A percentile compares a stretch with the other conserved stretches of the same genome.
Evolutionary conservation across 2,113 vertebrate genomes (phyloP).

Genomic region (Pyxicephalus adspersus): DNA sequence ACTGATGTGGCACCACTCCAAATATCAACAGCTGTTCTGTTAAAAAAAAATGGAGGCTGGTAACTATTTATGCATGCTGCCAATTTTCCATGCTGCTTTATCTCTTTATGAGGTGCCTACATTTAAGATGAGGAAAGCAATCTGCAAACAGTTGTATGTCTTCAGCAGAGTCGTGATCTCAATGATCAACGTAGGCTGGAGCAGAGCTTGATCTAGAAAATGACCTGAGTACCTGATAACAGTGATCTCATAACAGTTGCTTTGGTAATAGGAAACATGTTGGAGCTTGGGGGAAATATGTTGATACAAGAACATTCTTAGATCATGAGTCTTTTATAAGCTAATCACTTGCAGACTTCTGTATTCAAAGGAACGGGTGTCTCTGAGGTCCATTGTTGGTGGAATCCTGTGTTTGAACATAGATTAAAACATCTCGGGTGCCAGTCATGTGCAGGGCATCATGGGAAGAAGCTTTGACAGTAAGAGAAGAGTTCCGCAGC

Average conservation of each 20-base stretch:
- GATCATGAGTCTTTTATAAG: slow-evolving; percentile 51
- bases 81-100: slow-evolving; percentile 67
- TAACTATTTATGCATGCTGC: slow-evolving; percentile 62
- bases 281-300: slow-evolving; percentile 42
- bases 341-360: slow-evolving; percentile 54
- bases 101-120: slow-evolving; percentile 51
- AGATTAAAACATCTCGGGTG: slow-evolving; percentile 37
- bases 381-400: slow-evolving; percentile 20
- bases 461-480: slow-evolving; percentile 19
- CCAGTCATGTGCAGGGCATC: slow-evolving; percentile 17
- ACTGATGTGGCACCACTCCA: slow-evolving; percentile 43
- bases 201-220: slow-evolving; percentile 34
- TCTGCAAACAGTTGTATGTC: slow-evolving; percentile 32
- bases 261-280: slow-evolving; percentile 52
- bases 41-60: slow-evolving; percentile 57
- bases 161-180: slow-evolving; percentile 13
- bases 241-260: slow-evolving; percentile 48
- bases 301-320: slow-evolving; percentile 56
- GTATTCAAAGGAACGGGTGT: slow-evolving; percentile 12
- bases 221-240: slow-evolving; percentile 55
- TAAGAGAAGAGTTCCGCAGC: slow-evolving; percentile 11
- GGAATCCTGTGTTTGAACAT: slow-evolving; percentile 34
- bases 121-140: slow-evolving; percentile 39
- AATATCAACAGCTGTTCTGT: slow-evolving; percentile 62
- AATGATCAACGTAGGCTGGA: neutral